phyloP scores from a whole-genome alignment of 30 jellyfish, hydroid and myxozoan species.

The Sanderia malayensis region DNA sequence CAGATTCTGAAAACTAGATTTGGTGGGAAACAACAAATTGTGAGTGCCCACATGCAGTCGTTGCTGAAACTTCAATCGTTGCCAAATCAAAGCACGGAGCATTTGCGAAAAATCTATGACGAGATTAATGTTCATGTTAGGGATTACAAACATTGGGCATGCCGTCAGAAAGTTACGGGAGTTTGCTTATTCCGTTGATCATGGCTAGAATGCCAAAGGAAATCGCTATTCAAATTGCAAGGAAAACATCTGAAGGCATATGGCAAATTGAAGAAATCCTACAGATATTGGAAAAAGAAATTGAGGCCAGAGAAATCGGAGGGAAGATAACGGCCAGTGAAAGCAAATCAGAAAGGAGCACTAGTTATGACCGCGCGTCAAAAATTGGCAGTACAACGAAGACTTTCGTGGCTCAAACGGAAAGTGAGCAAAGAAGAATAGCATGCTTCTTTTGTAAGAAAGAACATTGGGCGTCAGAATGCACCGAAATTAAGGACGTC shows the following conservation, averaged over 20 bases:
- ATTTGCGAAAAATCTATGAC: constrained; percentile 33
- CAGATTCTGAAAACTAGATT: constrained; percentile 30
- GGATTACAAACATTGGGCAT: constrained; percentile 45
- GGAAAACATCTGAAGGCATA: constrained; percentile 31
- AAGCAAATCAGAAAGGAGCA: too few relatives aligned
- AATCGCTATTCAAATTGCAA: constrained; percentile 24
- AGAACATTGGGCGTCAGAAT: constrained; percentile 37
- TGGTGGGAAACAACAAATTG: constrained; percentile 37
- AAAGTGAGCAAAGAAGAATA: background rate
- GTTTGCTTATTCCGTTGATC: constrained; percentile 33
- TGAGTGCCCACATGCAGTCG: constrained; percentile 47
- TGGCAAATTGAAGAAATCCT: constrained; percentile 38
- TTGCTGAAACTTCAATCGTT: constrained; percentile 21
- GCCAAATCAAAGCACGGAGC: constrained; percentile 4
- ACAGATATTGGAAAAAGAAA: constrained; percentile 15
- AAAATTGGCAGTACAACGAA: constrained; percentile 20
- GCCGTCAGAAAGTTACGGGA: constrained; percentile 43
- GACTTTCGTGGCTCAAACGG: constrained; percentile 9
- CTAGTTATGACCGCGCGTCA: too few relatives aligned
- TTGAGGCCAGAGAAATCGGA: constrained; percentile 48
- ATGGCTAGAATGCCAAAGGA: constrained; percentile 26
- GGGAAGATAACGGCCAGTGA: background rate
- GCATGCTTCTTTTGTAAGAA: constrained; percentile 29
- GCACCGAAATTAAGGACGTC: constrained; percentile 18
- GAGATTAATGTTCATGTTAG: constrained; percentile 29